Evolutionary conservation across 1,140 invertebrate species (phyloP), one percentile per base, ranked within the genome.

Genomic region (Andrena cerasifolii): DNA sequence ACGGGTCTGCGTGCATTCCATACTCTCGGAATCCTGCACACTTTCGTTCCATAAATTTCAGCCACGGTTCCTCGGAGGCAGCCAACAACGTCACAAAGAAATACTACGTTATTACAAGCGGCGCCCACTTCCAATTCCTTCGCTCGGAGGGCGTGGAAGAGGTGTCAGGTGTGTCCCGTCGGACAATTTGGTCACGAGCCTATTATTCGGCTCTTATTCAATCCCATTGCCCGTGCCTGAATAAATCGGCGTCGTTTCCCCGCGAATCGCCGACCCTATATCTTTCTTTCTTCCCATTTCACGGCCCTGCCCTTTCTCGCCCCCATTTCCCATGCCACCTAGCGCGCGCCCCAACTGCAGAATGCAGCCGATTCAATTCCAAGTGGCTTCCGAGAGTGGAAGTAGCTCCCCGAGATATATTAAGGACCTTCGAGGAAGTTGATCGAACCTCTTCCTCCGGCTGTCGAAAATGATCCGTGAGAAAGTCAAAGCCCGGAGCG

Each of bases 131-230:
- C 54, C 68, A 71, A 71, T 71, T 71, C 54, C 54, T 40, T 47
- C 3, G 24, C 36, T 45, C 45, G 33, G 63, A 43, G 51, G 47
- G 33, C n/a, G 62, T 65, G 26, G 66, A 45, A 72, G 47, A 53
- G 76, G 68, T 43, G 56, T 77, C 78, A 80, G 78, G 78, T 77
- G 76, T 59, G 76, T 54, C 76, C 61, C 36, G 76, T 63, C 76
- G 33, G 51, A 68, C 83, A 83, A 85, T 85, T 85, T 85, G 68
- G 78, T 76, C 66, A 80, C 72, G 78, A 83, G 72, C 80, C 83
- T 80, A 79, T 85, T 83, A 83, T 86, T 83, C 56, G 47, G 24
- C 58, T 40, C 77, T 79, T 78, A 75, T 78, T 74, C 83, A 79
- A 86, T 87, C 86, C 85, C 54, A 63, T 73, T 33, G 47, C 21